phyloP scores from a whole-genome alignment of 2,888 invertebrate genomes.

The Ditula angustiorana region DNA sequence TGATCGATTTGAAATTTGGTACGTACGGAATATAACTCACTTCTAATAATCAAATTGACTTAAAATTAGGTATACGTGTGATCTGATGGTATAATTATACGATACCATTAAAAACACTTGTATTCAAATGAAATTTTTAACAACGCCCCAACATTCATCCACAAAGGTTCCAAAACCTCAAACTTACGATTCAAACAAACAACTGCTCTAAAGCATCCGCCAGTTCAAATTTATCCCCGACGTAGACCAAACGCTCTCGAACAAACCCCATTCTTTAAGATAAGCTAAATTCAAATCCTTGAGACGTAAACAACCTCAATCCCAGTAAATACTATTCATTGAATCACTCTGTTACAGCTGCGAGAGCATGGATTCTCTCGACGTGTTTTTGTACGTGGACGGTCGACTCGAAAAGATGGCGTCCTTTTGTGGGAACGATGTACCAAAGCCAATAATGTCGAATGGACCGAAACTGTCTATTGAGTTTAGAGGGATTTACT shows the following conservation, averaged over 20 bases:
- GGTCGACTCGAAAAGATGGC: constrained; percentile 95
- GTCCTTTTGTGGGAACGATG: constrained; percentile 93
- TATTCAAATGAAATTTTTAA: too few relatives aligned
- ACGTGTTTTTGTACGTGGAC: constrained; percentile 92
- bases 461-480: constrained; percentile 94
- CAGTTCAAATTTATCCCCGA: neutral
- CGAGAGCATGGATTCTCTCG: constrained; percentile 91
- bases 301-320: constrained; percentile 35
- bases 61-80: too few relatives aligned
- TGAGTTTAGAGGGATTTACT: constrained; percentile 92
- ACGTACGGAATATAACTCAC: too few relatives aligned
- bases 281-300: constrained; percentile 32
- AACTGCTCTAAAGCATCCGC: neutral
- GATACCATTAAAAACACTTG: too few relatives aligned
- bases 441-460: constrained; percentile 97
- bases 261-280: constrained; percentile 25
- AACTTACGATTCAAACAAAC: neutral
- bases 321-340: constrained; percentile 44
- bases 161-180: neutral
- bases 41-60: too few relatives aligned
- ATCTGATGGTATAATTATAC: too few relatives aligned
- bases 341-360: constrained; percentile 86
- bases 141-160: too few relatives aligned
- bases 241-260: constrained; percentile 4
- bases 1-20: too few relatives aligned